A percentile compares a stretch with the other conserved stretches of the same genome.
These are phyloP conservation scores for Sebastiscus albofasciatus DNA, from an alignment of 2,797 vertebrate species.

Conservation along the genomic window DNA sequence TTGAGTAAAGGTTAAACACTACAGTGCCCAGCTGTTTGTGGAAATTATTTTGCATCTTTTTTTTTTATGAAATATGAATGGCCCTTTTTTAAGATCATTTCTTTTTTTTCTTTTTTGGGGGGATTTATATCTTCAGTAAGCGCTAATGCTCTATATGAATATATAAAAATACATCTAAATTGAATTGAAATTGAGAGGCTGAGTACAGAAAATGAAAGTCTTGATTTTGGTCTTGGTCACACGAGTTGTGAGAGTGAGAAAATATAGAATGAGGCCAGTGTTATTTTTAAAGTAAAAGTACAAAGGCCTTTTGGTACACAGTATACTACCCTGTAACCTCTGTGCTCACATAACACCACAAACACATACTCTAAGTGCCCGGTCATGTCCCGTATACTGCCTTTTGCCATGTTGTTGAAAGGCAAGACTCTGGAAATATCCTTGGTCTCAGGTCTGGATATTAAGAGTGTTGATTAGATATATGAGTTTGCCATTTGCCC, in stretches of 20 bases:
- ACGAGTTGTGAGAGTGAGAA: not conserved
- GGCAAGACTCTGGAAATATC: slow-evolving; percentile 73
- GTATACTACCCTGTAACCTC: not conserved
- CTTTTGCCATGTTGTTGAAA: slow-evolving; percentile 66
- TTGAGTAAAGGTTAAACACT: not conserved
- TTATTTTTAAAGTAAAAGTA: not conserved
- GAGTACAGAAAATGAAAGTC: not conserved
- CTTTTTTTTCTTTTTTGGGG: no score
- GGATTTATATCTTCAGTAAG: not conserved
- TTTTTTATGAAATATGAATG: not conserved
- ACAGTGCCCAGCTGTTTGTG: no score
- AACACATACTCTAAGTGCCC: slow-evolving; percentile 23
- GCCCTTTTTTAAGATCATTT: no score
- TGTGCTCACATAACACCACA: slow-evolving; percentile 2
- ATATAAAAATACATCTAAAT: no score
- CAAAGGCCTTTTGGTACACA: not conserved
- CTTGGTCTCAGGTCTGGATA: slow-evolving; percentile 83
- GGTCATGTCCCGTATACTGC: slow-evolving; percentile 22
- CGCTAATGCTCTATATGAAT: not conserved
- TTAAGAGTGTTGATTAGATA: slow-evolving; percentile 87
- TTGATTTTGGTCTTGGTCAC: not conserved
- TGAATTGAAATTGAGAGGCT: not conserved
- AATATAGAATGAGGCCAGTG: not conserved
- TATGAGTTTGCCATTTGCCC: slow-evolving; percentile 89
- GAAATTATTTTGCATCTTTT: not conserved